These are phyloP conservation scores for Willisornis vidua DNA, from an alignment of 2,113 vertebrate species.

Conservation along the genomic window DNA sequence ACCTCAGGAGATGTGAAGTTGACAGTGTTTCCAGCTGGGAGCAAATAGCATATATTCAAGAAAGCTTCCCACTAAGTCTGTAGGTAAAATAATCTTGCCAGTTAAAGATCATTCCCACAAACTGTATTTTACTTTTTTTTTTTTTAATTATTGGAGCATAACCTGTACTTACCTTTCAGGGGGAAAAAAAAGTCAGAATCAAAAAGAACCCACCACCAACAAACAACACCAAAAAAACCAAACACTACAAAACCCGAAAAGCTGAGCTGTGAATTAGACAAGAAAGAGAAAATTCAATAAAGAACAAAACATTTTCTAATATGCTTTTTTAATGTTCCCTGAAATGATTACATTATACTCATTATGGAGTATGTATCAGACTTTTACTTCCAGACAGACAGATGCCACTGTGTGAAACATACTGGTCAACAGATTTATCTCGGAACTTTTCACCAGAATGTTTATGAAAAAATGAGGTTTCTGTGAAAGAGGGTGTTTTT, in stretches of 20 bases:
- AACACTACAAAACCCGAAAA: neutral
- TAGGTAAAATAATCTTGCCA: constrained; percentile 7
- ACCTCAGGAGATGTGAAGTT: constrained; percentile 24
- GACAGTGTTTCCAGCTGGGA: constrained; percentile 34
- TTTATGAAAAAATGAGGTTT: neutral
- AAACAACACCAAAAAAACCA: too few relatives aligned
- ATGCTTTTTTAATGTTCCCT: neutral
- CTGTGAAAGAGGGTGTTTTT: neutral
- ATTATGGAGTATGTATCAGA: neutral
- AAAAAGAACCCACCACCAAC: too few relatives aligned
- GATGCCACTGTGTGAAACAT: neutral
- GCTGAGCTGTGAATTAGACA: neutral
- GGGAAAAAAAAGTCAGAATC: neutral
- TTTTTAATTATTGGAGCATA: neutral
- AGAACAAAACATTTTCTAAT: neutral
- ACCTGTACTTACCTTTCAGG: neutral
- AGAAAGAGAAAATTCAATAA: neutral
- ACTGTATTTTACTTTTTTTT: constrained; percentile 1
- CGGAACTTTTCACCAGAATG: neutral
- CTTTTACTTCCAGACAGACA: neutral
- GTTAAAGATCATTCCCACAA: neutral
- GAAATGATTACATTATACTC: neutral
- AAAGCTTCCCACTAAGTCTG: constrained; percentile 4
- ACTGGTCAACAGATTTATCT: neutral
- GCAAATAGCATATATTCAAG: neutral